phyloP scores from a whole-genome alignment of 1,140 invertebrate species.

The Bursaphelenchus mucronatus region DNA sequence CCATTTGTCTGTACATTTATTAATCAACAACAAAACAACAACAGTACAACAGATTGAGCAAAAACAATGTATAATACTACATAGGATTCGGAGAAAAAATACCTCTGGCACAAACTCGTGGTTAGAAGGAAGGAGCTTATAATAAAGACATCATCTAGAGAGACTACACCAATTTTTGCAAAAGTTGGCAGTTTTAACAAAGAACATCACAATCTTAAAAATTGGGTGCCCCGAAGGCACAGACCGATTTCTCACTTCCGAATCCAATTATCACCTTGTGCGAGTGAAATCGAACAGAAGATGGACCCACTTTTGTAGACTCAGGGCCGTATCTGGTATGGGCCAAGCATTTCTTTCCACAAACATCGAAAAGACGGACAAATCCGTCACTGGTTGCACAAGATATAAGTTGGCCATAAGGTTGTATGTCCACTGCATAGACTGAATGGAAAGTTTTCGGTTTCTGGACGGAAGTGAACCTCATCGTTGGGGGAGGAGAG shows the following conservation, averaged over 20 bases:
- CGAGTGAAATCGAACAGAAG: slow-evolving; percentile 3
- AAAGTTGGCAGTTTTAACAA: too few species aligned
- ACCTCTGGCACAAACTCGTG: too few species aligned
- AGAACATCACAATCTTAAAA: too few species aligned
- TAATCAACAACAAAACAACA: neutral
- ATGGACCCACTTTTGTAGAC: neutral
- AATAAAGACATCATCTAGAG: too few species aligned
- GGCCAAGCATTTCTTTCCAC: slow-evolving; percentile 39
- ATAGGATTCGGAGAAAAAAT: too few species aligned
- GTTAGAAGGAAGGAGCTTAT: too few species aligned
- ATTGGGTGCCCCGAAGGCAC: too few species aligned
- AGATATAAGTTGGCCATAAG: slow-evolving; percentile 21
- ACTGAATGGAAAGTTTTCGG: slow-evolving; percentile 10
- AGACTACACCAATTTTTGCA: too few species aligned
- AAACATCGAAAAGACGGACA: slow-evolving; percentile 40
- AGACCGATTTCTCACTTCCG: neutral
- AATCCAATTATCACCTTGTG: slow-evolving; percentile 20
- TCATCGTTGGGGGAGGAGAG: neutral
- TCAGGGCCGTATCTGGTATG: slow-evolving; percentile 28
- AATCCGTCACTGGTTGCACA: slow-evolving; percentile 39
- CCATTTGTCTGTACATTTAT: slow-evolving; percentile 1
- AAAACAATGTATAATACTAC: too few species aligned
- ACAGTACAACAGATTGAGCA: too few species aligned
- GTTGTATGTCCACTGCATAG: slow-evolving; percentile 19
- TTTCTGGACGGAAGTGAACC: neutral